phyloP scores from a whole-genome alignment of 2,113 vertebrate species.

The Polyodon spathula region DNA sequence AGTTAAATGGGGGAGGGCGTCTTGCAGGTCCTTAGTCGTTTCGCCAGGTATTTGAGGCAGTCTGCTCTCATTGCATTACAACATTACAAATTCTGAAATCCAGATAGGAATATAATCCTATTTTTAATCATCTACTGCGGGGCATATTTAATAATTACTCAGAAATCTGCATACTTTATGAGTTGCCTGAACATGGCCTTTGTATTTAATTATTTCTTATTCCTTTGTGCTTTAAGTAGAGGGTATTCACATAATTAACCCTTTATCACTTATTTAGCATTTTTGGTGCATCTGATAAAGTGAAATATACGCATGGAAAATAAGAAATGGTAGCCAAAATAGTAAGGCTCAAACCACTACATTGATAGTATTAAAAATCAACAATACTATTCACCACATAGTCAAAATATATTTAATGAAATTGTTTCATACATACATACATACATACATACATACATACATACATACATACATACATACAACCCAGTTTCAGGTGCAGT shows the following conservation, averaged over 20 bases:
- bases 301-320: no score
- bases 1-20: slow-evolving; percentile 36
- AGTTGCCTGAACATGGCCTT: slow-evolving; percentile 56
- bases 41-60: slow-evolving; percentile 9
- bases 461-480: background rate
- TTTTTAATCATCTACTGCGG: slow-evolving; percentile 71
- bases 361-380: no score
- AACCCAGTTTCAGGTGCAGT: slow-evolving; percentile 3
- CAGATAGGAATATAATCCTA: slow-evolving; percentile 51
- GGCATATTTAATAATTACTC: slow-evolving; percentile 72
- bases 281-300: slow-evolving; percentile 13
- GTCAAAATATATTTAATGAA: no score
- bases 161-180: slow-evolving; percentile 79
- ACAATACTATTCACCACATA: no score
- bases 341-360: no score
- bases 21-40: slow-evolving; percentile 26
- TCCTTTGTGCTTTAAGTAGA: slow-evolving; percentile 31
- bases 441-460: background rate
- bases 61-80: slow-evolving; percentile 42
- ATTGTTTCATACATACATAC: slow-evolving; percentile 20
- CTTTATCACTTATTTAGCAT: slow-evolving; percentile 9
- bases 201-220: slow-evolving; percentile 46
- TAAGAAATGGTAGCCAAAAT: no score
- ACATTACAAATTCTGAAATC: slow-evolving; percentile 39
- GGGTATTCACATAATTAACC: slow-evolving; percentile 46